These are phyloP conservation scores for Chrysina gloriosa DNA, from an alignment of 2,888 invertebrate genomes.

Conservation along the genomic window DNA sequence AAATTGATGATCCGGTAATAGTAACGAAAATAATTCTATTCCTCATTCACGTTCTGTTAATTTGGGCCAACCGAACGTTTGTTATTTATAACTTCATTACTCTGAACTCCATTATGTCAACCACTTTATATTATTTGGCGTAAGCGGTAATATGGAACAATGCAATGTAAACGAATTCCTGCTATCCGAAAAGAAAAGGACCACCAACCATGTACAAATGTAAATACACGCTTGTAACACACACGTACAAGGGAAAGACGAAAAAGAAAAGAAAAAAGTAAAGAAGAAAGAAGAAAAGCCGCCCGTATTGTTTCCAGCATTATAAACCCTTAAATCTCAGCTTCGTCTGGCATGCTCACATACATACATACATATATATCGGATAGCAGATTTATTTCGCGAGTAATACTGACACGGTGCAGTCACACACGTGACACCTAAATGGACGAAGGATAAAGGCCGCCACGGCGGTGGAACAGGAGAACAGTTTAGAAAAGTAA, in stretches of 20 bases:
- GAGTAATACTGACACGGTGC: conserved; percentile 43
- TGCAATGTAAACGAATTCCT: conserved; percentile 10
- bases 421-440: conserved; percentile 45
- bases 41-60: no score
- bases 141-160: not conserved
- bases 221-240: conserved; percentile 25
- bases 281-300: conserved; percentile 36
- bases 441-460: conserved; percentile 45
- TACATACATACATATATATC: conserved; percentile 34
- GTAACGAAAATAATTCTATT: no score
- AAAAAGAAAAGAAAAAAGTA: conserved; percentile 4
- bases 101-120: not conserved
- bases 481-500: conserved; percentile 44
- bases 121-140: not conserved
- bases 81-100: not conserved
- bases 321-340: conserved; percentile 39
- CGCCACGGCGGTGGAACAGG: conserved; percentile 37
- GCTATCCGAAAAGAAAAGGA: conserved; percentile 11
- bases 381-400: conserved; percentile 46
- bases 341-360: conserved; percentile 17
- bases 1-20: no score
- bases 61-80: not conserved
- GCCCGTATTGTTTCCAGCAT: conserved; percentile 41
- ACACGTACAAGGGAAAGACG: conserved; percentile 5
- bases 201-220: conserved; percentile 30